Percentiles rank a stretch among this genome's conserved stretches.
phyloP scores from a whole-genome alignment of 2,797 vertebrate species.

The Urocyon cinereoargenteus region DNA sequence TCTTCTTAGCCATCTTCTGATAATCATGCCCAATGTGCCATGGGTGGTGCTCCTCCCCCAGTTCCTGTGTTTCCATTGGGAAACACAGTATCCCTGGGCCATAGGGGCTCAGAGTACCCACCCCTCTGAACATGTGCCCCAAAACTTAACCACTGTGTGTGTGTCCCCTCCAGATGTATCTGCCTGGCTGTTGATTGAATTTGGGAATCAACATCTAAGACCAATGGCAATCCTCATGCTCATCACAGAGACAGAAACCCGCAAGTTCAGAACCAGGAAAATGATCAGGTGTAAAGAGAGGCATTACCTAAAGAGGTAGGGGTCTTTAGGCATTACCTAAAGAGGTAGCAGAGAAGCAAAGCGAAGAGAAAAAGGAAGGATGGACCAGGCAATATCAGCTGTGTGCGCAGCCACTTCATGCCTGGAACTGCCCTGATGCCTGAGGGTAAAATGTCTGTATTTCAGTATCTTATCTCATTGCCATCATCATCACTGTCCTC shows the following conservation, averaged over 20 bases:
- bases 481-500: neutral
- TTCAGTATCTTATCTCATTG: neutral
- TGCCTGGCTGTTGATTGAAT: neutral
- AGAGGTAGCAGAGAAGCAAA: neutral
- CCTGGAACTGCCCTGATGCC: rapidly evolving
- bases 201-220: neutral
- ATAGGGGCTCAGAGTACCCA: rapidly evolving
- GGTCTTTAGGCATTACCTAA: too few relatives aligned
- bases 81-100: rapidly evolving
- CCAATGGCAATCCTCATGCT: neutral
- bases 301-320: too few relatives aligned
- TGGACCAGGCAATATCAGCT: neutral
- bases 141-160: neutral
- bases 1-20: neutral
- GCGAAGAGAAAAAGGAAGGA: neutral
- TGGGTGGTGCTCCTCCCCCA: neutral
- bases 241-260: neutral
- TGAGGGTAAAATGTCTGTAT: neutral
- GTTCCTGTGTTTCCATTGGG: rapidly evolving
- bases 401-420: rapidly evolving
- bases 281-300: too few relatives aligned
- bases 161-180: rapidly evolving
- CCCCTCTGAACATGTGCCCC: neutral
- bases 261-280: too few relatives aligned
- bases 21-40: rapidly evolving